Evolutionary conservation across 2,888 invertebrate species (phyloP).

Genomic region (Xanthorhoe spadicearia): DNA sequence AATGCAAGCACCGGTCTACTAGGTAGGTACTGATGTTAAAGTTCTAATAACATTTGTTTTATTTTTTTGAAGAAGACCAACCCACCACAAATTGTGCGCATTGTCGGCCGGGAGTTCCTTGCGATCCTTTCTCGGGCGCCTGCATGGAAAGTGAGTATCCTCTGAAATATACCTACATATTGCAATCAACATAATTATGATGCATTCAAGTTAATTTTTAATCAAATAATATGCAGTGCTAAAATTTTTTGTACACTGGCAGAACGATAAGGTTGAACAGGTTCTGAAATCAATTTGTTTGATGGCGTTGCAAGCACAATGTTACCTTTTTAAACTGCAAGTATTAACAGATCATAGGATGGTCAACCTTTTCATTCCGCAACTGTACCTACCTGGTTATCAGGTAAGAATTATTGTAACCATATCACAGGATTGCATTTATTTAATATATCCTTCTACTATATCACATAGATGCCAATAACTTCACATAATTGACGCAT

Average conservation of each 20-base stretch:
- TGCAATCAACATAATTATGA: neutral
- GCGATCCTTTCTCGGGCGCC: conserved; percentile 91
- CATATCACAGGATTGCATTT: conserved; percentile 32
- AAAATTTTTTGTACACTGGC: conserved; percentile 41
- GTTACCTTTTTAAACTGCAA: no score
- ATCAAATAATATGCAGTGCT: conserved; percentile 42
- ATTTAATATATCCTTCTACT: conserved; percentile 17
- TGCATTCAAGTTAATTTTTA: conserved; percentile 22
- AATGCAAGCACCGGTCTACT: neutral
- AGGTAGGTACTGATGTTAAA: neutral
- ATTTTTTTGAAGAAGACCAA: conserved; percentile 50
- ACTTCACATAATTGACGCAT: conserved; percentile 62
- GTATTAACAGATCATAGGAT: no score
- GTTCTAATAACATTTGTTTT: neutral
- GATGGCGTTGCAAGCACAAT: no score
- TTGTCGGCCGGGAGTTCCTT: conserved; percentile 91
- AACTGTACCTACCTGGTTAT: conserved; percentile 43
- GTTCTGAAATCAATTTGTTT: no score
- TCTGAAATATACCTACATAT: conserved; percentile 17
- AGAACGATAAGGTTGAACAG: no score
- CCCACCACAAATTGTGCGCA: conserved; percentile 87
- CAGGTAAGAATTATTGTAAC: conserved; percentile 28
- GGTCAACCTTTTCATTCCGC: no score
- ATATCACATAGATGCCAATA: conserved; percentile 42
- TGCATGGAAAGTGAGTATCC: conserved; percentile 91